Percentiles rank a stretch among this genome's conserved stretches.
These are phyloP conservation scores for Ianthella basta DNA, from an alignment of 37 sponge, comb jelly and placozoan species.

Conservation along the genomic window DNA sequence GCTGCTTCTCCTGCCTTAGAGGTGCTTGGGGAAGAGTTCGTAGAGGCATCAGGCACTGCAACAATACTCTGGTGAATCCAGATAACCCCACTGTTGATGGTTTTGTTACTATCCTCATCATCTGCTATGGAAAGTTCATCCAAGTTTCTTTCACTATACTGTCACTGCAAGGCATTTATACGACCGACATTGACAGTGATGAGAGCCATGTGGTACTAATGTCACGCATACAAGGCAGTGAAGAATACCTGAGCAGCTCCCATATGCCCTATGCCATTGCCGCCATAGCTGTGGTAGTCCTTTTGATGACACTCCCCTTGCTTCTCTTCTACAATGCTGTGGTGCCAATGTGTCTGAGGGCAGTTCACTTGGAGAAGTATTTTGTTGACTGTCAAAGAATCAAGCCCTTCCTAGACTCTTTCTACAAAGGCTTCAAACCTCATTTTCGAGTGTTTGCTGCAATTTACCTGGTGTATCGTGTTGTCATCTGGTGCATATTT, in stretches of 20 bases:
- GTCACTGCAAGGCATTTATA: neutral
- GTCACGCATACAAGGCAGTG: neutral
- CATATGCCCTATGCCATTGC: neutral
- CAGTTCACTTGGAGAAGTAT: neutral
- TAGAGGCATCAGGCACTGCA: neutral
- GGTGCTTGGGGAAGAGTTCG: neutral
- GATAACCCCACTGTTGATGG: constrained; percentile 49
- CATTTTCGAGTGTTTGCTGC: neutral
- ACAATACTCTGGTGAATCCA: neutral
- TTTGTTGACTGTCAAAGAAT: neutral
- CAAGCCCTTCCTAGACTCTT: neutral
- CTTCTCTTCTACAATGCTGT: constrained; percentile 3
- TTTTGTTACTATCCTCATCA: constrained; percentile 40
- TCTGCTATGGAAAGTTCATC: constrained; percentile 53
- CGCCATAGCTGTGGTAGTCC: neutral
- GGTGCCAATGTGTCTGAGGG: neutral
- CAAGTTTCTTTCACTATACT: constrained; percentile 43
- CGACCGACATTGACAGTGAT: neutral
- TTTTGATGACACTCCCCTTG: neutral
- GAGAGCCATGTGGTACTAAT: neutral
- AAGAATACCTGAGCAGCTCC: neutral
- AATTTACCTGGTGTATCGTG: constrained; percentile 5
- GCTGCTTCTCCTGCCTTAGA: neutral
- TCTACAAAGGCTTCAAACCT: constrained; percentile 30
- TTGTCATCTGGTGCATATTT: neutral